These are phyloP conservation scores for Poecilobothrus nobilitatus DNA, from an alignment of 2,888 invertebrate genomes.

Conservation along the genomic window DNA sequence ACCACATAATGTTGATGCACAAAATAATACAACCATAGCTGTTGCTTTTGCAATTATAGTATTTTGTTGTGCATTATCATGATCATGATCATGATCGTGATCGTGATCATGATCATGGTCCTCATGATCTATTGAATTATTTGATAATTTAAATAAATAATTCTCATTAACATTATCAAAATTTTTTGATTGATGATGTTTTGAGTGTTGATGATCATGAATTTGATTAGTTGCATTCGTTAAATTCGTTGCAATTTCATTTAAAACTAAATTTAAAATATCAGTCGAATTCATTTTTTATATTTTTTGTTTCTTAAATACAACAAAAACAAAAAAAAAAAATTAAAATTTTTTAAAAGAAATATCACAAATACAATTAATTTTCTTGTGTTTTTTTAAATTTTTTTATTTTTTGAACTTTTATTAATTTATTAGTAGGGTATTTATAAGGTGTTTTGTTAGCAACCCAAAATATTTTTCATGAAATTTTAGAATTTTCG, in stretches of 20 bases:
- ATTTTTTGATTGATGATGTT: too few species aligned
- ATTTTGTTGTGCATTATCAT: conserved; percentile 41
- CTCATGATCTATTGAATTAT: background rate
- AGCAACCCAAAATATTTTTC: background rate
- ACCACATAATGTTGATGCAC: conserved; percentile 67
- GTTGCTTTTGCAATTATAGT: conserved; percentile 64
- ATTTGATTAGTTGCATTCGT: background rate
- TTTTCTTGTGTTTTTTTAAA: background rate
- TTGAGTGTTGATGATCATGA: background rate
- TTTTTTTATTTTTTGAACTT: background rate
- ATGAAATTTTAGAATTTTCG: too few species aligned
- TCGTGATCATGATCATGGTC: conserved; percentile 7
- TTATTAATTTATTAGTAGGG: too few species aligned
- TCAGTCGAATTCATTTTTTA: background rate
- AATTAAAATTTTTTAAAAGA: background rate
- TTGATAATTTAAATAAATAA: background rate
- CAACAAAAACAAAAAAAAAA: background rate
- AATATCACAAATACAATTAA: background rate
- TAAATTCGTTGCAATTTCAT: background rate
- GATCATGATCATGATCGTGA: conserved; percentile 24
- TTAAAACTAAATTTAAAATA: conserved; percentile 1
- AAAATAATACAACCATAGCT: conserved; percentile 68
- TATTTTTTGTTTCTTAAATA: background rate
- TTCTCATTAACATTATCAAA: background rate
- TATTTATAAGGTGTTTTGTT: background rate